Evolutionary conservation across 2,797 vertebrate genomes (phyloP).

Genomic region (Austrolebias charrua): DNA sequence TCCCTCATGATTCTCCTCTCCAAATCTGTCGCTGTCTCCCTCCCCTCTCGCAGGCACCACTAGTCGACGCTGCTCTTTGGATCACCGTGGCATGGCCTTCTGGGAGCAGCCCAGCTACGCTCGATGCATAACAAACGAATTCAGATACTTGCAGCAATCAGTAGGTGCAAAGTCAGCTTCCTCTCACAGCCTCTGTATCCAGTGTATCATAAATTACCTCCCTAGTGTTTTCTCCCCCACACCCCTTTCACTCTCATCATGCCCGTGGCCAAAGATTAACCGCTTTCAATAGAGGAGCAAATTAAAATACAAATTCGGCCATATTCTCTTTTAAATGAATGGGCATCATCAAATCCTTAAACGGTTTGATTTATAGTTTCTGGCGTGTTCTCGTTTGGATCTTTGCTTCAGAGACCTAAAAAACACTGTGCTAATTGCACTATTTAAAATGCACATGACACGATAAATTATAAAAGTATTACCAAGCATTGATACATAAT

Average conservation of each 20-base stretch:
- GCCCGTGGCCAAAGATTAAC: slow-evolving; percentile 70
- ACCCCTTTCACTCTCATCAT: slow-evolving; percentile 40
- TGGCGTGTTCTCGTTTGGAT: slow-evolving; percentile 27
- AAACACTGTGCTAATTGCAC: slow-evolving; percentile 3
- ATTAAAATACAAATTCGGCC: slow-evolving; percentile 69
- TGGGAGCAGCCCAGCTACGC: slow-evolving; percentile 99
- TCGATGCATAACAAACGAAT: slow-evolving; percentile 99
- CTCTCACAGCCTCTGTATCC: slow-evolving; percentile 86
- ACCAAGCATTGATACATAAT: background rate
- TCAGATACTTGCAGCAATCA: slow-evolving; percentile 99
- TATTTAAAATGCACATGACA: slow-evolving; percentile 2
- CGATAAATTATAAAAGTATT: background rate
- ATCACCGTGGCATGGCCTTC: slow-evolving; percentile 96
- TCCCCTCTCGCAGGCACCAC: slow-evolving; percentile 89
- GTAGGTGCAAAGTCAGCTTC: slow-evolving; percentile 99
- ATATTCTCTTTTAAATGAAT: slow-evolving; percentile 54
- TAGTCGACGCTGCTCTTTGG: slow-evolving; percentile 99
- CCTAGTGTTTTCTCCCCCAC: slow-evolving; percentile 42
- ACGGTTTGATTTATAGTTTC: slow-evolving; percentile 41
- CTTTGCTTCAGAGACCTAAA: background rate
- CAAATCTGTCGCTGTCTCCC: slow-evolving; percentile 56
- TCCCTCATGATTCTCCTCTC: slow-evolving; percentile 33
- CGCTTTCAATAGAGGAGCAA: slow-evolving; percentile 63
- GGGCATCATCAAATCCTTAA: slow-evolving; percentile 30
- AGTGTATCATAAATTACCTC: slow-evolving; percentile 82